These are phyloP conservation scores for Coturnix japonica DNA, from an alignment of 2,113 vertebrate species.

Conservation along the genomic window DNA sequence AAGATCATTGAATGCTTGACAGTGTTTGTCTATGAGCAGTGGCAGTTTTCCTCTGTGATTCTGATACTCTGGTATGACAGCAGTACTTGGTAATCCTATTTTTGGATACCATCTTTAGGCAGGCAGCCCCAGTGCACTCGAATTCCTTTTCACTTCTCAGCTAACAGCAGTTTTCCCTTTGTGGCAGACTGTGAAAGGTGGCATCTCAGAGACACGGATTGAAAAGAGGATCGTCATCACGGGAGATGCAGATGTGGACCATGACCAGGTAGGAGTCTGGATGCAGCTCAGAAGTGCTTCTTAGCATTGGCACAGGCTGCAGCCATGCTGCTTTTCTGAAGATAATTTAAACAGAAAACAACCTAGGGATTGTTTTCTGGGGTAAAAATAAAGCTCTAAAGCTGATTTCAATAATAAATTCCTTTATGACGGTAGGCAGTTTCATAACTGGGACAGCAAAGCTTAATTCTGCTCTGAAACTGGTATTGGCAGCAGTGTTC, in stretches of 20 bases:
- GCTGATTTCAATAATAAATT: not conserved
- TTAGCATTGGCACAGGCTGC: not conserved
- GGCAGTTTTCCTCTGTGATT: not conserved
- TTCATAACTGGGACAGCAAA: not conserved
- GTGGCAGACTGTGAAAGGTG: slow-evolving; percentile 94
- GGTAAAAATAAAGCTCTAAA: not conserved
- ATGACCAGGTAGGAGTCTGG: slow-evolving; percentile 89
- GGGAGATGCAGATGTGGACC: slow-evolving; percentile 95
- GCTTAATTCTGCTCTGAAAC: not conserved
- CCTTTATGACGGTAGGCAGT: not conserved
- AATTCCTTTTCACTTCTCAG: not conserved
- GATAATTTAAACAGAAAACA: not conserved
- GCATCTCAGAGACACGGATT: slow-evolving; percentile 96
- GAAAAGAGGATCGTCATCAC: slow-evolving; percentile 99
- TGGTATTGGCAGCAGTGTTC: not conserved
- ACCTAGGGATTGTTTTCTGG: not conserved
- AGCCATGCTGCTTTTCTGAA: not conserved
- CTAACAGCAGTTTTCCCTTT: not conserved
- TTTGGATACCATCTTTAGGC: not conserved
- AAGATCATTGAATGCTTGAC: not conserved
- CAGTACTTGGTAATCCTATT: not conserved
- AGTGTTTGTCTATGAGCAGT: not conserved
- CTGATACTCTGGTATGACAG: rapidly evolving
- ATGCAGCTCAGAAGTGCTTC: not conserved
- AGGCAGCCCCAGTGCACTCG: not conserved